Evolutionary conservation across 2,113 vertebrate genomes (phyloP).

Genomic region (Rhinopomastus cyanomelas): DNA sequence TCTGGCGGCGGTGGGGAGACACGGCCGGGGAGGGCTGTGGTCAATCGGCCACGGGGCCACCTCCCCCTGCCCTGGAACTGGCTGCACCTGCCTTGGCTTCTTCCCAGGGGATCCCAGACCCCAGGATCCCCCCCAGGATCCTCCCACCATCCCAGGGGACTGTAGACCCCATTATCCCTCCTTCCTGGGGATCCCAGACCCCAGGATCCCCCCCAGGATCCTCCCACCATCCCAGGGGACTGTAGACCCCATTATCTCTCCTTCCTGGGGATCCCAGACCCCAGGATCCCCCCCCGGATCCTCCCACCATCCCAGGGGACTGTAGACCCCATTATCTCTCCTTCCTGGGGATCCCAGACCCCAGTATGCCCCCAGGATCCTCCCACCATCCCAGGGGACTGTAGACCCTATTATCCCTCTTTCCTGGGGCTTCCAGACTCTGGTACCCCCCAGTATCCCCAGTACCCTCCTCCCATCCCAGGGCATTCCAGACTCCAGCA

Average conservation of each 20-base stretch:
- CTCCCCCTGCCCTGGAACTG: too few relatives aligned
- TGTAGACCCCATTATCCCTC: neutral
- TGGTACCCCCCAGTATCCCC: neutral
- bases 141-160: too few relatives aligned
- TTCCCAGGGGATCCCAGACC: too few relatives aligned
- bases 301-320: neutral
- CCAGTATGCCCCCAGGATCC: neutral
- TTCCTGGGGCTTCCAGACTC: neutral
- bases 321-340: too few relatives aligned
- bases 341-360: neutral
- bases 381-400: neutral
- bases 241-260: too few relatives aligned
- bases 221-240: too few relatives aligned
- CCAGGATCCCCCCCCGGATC: neutral
- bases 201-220: too few relatives aligned
- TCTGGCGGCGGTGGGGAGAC: constrained; percentile 59
- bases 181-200: neutral
- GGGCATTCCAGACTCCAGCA: too few relatives aligned
- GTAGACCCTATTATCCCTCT: neutral
- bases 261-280: neutral
- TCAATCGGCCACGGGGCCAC: rapidly evolving
- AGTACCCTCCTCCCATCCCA: neutral
- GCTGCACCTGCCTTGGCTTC: too few relatives aligned
- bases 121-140: too few relatives aligned
- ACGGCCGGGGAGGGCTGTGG: neutral